Conservation (phyloP, 2,113 vertebrate species). For the Myiagra hebetior region DNA sequence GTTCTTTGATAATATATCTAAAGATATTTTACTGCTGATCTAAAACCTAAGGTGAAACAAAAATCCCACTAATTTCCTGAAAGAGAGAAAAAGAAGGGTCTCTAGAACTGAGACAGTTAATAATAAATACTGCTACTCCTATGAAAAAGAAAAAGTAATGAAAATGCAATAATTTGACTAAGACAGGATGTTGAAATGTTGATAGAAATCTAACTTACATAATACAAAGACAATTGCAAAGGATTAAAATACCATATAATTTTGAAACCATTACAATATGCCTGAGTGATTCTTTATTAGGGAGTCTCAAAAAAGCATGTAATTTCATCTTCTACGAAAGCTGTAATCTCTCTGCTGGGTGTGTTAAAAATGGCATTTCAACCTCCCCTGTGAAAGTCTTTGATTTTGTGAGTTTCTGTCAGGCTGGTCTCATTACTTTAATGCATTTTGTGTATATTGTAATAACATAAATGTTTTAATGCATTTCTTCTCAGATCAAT, state of each 20-base stretch:
- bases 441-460: neutral
- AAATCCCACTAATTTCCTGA: neutral
- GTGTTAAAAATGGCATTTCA: constrained; percentile 37
- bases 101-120: neutral
- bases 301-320: constrained; percentile 9
- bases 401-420: constrained; percentile 13
- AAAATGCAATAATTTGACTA: neutral
- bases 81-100: neutral
- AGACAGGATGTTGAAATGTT: constrained; percentile 6
- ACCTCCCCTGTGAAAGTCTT: neutral
- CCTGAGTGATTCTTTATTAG: constrained; percentile 25
- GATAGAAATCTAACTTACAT: constrained; percentile 36
- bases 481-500: constrained; percentile 8
- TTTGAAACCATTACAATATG: constrained; percentile 19
- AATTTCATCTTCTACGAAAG: constrained; percentile 2
- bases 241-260: constrained; percentile 40
- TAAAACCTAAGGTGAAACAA: neutral
- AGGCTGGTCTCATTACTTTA: constrained; percentile 15
- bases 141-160: neutral
- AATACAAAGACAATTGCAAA: constrained; percentile 29
- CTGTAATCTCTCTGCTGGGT: constrained; percentile 28
- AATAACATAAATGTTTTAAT: constrained; percentile 8
- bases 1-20: neutral
- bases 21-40: neutral
- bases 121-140: neutral